These are phyloP conservation scores for Ambastaia sidthimunki DNA, from an alignment of 2,797 vertebrate genomes.

Conservation along the genomic window DNA sequence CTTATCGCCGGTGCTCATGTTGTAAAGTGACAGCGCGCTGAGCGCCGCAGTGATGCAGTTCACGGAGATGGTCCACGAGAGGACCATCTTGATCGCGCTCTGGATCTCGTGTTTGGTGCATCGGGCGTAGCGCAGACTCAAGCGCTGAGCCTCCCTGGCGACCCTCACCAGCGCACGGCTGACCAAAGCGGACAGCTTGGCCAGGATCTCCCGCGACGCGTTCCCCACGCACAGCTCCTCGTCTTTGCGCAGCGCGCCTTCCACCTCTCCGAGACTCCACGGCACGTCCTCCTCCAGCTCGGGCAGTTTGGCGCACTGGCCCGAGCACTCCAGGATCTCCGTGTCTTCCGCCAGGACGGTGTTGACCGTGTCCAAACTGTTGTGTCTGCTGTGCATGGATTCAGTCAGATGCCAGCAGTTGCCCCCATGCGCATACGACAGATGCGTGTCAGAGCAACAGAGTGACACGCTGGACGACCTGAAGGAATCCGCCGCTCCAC, in stretches of 20 bases:
- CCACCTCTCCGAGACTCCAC: constrained; percentile 82
- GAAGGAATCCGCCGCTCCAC: constrained; percentile 85
- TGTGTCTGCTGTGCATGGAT: constrained; percentile 92
- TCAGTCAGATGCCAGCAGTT: constrained; percentile 84
- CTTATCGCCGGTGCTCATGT: constrained; percentile 81
- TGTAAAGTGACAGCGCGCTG: constrained; percentile 82
- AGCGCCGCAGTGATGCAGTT: constrained; percentile 82
- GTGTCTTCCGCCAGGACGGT: constrained; percentile 84
- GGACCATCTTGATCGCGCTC: constrained; percentile 80
- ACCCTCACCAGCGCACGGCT: constrained; percentile 78
- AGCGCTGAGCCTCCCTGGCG: constrained; percentile 81
- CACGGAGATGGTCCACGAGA: constrained; percentile 83
- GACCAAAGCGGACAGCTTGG: constrained; percentile 75
- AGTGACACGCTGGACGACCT: constrained; percentile 86
- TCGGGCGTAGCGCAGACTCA: constrained; percentile 81
- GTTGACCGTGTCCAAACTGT: constrained; percentile 93
- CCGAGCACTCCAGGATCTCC: constrained; percentile 79
- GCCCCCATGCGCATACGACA: constrained; percentile 78
- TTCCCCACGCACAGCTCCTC: constrained; percentile 69
- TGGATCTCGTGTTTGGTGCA: constrained; percentile 85
- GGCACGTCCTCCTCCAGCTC: constrained; percentile 81
- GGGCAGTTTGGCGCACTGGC: constrained; percentile 80
- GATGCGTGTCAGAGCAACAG: constrained; percentile 82
- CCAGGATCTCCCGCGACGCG: constrained; percentile 74
- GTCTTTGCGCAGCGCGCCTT: constrained; percentile 77